These are phyloP conservation scores for Tromatobia lineatoria DNA, from an alignment of 2,888 invertebrate species.

Conservation along the genomic window DNA sequence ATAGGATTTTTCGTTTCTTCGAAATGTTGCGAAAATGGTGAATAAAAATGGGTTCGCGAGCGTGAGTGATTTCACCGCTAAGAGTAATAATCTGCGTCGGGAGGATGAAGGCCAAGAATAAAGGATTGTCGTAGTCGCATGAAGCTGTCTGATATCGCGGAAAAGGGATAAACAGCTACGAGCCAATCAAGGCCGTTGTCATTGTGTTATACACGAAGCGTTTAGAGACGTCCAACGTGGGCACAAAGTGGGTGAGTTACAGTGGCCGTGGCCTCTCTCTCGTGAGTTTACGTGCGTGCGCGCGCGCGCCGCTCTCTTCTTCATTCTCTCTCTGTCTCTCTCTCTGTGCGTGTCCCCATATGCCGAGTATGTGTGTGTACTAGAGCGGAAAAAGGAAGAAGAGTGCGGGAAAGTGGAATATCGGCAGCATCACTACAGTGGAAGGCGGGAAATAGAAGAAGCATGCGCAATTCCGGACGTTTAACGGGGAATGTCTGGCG, in stretches of 20 bases:
- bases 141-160: conserved; percentile 11
- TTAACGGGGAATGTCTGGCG: conserved; percentile 54
- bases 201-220: conserved; percentile 11
- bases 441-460: conserved; percentile 69
- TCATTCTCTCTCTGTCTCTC: no score
- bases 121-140: not conserved
- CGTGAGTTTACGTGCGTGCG: conserved; percentile 22
- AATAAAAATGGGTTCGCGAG: not conserved
- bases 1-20: not conserved
- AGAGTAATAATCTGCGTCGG: not conserved
- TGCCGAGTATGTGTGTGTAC: conserved; percentile 12
- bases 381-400: conserved; percentile 10
- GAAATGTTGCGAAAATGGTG: not conserved
- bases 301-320: conserved; percentile 20
- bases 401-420: conserved; percentile 44
- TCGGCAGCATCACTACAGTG: conserved; percentile 45
- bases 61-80: no score
- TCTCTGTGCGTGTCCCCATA: not conserved
- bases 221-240: conserved; percentile 1
- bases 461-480: conserved; percentile 66
- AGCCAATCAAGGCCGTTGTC: conserved; percentile 40
- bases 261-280: conserved; percentile 18
- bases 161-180: conserved; percentile 34
- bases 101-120: not conserved
- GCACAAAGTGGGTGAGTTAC: conserved; percentile 30